phyloP scores from a whole-genome alignment of 92 coral and sea anemone genomes.

The Epizoanthus ramosus region DNA sequence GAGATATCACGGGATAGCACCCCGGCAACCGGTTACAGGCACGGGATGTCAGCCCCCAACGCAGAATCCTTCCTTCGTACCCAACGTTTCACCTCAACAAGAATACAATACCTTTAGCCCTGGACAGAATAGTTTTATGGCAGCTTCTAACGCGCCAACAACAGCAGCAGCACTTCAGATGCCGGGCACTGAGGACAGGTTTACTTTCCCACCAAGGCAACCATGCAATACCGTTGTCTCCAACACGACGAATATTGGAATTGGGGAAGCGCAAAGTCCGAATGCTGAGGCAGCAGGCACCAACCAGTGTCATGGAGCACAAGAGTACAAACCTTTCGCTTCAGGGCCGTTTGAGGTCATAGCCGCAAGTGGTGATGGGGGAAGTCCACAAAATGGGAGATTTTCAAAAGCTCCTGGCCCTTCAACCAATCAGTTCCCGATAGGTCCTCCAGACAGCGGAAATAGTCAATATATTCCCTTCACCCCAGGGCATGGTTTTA shows the following conservation, averaged over 20 bases:
- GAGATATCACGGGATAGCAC: not conserved
- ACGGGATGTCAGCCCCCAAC: not conserved
- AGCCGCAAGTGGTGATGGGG: not conserved
- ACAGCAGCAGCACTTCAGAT: not conserved
- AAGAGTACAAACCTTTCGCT: not conserved
- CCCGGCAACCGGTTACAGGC: not conserved
- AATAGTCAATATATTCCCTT: not conserved
- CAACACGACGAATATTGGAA: not conserved
- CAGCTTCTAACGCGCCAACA: not conserved
- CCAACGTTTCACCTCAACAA: not conserved
- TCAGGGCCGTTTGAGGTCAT: not conserved
- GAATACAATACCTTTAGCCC: not conserved
- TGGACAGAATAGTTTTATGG: not conserved
- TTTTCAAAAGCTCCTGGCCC: not conserved
- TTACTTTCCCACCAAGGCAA: not conserved
- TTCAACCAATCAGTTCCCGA: not conserved
- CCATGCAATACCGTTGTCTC: not conserved
- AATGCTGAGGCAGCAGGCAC: not conserved
- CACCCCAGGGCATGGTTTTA: not conserved
- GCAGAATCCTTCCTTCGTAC: not conserved
- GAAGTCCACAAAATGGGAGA: not conserved
- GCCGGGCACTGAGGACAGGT: not conserved
- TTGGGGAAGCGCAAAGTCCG: not conserved
- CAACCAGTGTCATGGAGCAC: not conserved
- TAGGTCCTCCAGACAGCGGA: not conserved